phyloP scores from a whole-genome alignment of 2,113 vertebrate genomes.

The Channa maculata region DNA sequence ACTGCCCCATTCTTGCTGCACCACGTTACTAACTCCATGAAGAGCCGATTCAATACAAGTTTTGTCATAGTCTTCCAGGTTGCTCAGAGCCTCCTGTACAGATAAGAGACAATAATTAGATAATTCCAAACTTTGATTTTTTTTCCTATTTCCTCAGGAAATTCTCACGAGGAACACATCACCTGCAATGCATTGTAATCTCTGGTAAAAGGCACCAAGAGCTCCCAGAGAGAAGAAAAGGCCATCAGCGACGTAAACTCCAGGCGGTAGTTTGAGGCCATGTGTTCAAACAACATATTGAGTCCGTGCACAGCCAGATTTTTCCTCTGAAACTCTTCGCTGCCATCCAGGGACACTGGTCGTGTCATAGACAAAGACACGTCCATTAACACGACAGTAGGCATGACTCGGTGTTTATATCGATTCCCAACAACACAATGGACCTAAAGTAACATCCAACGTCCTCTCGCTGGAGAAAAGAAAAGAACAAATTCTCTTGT shows the following conservation, averaged over 20 bases:
- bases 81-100: constrained; percentile 92
- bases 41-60: constrained; percentile 94
- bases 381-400: constrained; percentile 97
- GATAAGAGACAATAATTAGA: background rate
- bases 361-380: constrained; percentile 98
- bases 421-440: constrained; percentile 1
- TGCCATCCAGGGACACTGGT: constrained; percentile 91
- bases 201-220: constrained; percentile 96
- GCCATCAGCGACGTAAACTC: constrained; percentile 96
- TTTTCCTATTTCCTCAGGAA: background rate
- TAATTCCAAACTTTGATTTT: background rate
- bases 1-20: constrained; percentile 97
- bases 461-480: constrained; percentile 7
- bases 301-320: constrained; percentile 95
- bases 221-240: constrained; percentile 96
- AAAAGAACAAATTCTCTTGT: background rate
- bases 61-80: constrained; percentile 97
- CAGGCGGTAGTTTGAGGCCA: constrained; percentile 97
- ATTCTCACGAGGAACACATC: constrained; percentile 1
- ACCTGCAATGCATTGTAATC: constrained; percentile 98
- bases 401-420: constrained; percentile 83
- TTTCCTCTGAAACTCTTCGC: constrained; percentile 95
- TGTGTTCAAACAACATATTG: constrained; percentile 98
- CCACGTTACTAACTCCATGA: constrained; percentile 92
- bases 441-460: background rate